phyloP scores from a whole-genome alignment of 30 jellyfish, hydroid and myxozoan genomes.

The Hydra vulgaris region DNA sequence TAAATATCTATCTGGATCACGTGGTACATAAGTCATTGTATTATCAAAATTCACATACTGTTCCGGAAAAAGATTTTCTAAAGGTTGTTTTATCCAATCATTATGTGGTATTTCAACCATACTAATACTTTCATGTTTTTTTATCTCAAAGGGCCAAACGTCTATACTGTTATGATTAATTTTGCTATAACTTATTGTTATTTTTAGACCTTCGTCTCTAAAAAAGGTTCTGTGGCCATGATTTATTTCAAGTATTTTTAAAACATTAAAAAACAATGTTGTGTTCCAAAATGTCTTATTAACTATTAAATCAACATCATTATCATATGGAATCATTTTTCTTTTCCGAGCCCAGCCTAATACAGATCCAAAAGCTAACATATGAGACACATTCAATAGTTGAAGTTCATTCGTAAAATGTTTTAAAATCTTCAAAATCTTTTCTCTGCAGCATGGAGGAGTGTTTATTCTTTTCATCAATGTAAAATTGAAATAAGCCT shows the following conservation, averaged over 20 bases:
- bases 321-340: slow-evolving; percentile 71
- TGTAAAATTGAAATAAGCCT: slow-evolving; percentile 38
- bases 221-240: slow-evolving; percentile 30
- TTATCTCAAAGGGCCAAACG: slow-evolving; percentile 61
- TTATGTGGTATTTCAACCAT: slow-evolving; percentile 21
- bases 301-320: slow-evolving; percentile 55
- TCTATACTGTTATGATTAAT: slow-evolving; percentile 38
- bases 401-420: slow-evolving; percentile 32
- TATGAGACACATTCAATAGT: slow-evolving; percentile 29
- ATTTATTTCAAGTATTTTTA: slow-evolving; percentile 11
- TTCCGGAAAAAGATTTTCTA: slow-evolving; percentile 41
- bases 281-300: slow-evolving; percentile 49
- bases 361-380: slow-evolving; percentile 63
- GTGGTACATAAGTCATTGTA: slow-evolving; percentile 49
- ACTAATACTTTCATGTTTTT: background rate
- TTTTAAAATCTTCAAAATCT: slow-evolving; percentile 36
- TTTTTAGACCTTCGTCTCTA: slow-evolving; percentile 38
- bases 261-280: slow-evolving; percentile 33
- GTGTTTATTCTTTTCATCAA: slow-evolving; percentile 43
- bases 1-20: slow-evolving; percentile 39
- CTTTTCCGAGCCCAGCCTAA: slow-evolving; percentile 78
- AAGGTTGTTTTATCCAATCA: slow-evolving; percentile 22
- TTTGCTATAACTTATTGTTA: slow-evolving; percentile 39
- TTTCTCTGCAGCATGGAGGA: slow-evolving; percentile 91
- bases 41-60: slow-evolving; percentile 35